Evolutionary conservation across 2,113 vertebrate genomes (phyloP).

Genomic region (Rhinoderma darwinii): DNA sequence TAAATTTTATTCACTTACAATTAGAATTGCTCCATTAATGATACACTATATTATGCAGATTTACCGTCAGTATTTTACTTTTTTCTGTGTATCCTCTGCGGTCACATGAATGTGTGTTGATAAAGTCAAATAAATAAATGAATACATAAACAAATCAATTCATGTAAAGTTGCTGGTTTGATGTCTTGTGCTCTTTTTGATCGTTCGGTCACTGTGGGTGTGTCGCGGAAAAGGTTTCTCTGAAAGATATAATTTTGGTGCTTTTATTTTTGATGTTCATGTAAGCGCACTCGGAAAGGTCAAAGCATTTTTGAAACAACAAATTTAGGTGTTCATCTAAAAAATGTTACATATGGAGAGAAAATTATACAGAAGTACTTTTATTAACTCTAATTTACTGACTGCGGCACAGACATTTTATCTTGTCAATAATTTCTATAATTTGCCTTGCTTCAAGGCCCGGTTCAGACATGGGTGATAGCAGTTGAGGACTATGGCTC

Average conservation of each 20-base stretch:
- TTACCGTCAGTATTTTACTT: neutral
- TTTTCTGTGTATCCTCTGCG: neutral
- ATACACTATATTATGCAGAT: neutral
- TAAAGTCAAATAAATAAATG: neutral
- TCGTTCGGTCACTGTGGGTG: neutral
- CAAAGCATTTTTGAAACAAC: conserved; percentile 33
- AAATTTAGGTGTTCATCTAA: neutral
- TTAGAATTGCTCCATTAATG: neutral
- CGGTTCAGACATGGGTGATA: neutral
- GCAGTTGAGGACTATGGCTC: neutral
- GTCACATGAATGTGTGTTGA: too few species aligned
- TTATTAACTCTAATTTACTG: neutral
- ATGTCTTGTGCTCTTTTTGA: neutral
- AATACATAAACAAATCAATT: neutral
- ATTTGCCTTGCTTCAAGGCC: neutral
- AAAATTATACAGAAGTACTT: conserved; percentile 5
- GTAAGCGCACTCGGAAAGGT: conserved; percentile 23
- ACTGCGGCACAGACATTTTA: neutral
- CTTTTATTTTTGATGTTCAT: conserved; percentile 29
- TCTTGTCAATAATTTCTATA: neutral
- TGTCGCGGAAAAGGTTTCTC: conserved; percentile 25
- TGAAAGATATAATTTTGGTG: conserved; percentile 42
- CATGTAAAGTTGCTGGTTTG: neutral
- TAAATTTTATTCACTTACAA: neutral
- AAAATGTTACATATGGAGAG: neutral